Percentiles rank a stretch among this genome's conserved stretches.
Conservation (phyloP, 2,888 invertebrate species). For the Noctua comes region DNA sequence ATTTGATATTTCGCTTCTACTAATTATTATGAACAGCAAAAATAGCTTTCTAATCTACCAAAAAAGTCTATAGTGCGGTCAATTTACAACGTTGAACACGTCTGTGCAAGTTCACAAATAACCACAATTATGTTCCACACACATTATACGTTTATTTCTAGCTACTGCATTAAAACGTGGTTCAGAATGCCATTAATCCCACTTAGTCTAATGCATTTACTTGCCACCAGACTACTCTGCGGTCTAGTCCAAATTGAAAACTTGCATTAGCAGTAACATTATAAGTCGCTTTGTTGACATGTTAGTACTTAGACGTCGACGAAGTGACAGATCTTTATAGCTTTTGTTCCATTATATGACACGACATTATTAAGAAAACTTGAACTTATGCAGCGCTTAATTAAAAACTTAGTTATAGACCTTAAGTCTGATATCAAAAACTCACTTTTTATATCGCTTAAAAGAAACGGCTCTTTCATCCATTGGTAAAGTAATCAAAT, state of each 20-base stretch:
- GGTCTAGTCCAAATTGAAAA: constrained; percentile 23
- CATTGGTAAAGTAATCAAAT: background rate
- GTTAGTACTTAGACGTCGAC: constrained; percentile 12
- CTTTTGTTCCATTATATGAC: constrained; percentile 16
- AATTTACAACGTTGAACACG: background rate
- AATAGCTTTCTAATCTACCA: no score
- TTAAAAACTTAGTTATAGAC: background rate
- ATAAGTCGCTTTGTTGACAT: constrained; percentile 11
- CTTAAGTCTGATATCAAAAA: background rate
- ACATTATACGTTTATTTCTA: constrained; percentile 7
- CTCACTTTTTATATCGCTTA: background rate
- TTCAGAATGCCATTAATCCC: background rate
- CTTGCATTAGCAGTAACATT: constrained; percentile 31
- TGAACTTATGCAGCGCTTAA: background rate
- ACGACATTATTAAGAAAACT: background rate
- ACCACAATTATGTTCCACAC: background rate
- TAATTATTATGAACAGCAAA: no score
- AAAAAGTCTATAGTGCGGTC: no score
- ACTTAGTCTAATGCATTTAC: constrained; percentile 30
- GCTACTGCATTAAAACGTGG: constrained; percentile 5
- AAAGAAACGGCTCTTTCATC: constrained; percentile 2
- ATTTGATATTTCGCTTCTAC: no score
- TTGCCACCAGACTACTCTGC: constrained; percentile 2
- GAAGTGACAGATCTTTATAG: background rate
- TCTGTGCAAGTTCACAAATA: background rate